phyloP scores from a whole-genome alignment of 2,113 vertebrate genomes.

The Puffinus mauretanicus region DNA sequence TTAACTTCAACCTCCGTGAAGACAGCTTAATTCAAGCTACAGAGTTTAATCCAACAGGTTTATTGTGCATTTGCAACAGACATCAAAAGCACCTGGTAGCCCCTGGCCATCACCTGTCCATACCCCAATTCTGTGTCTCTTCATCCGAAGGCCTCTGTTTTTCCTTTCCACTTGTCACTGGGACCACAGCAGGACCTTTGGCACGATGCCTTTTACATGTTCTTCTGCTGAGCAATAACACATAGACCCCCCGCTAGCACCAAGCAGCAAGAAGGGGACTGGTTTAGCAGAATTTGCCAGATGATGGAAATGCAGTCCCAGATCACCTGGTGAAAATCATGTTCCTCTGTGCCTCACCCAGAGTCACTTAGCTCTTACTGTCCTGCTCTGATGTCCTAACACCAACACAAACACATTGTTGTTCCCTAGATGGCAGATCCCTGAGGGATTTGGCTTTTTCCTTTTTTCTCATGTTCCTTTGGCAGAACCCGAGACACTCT shows the following conservation, averaged over 20 bases:
- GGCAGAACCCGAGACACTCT: not conserved
- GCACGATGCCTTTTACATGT: rapidly evolving
- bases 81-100: not conserved
- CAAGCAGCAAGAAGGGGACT: not conserved
- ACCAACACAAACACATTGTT: not conserved
- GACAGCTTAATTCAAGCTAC: not conserved
- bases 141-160: not conserved
- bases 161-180: not conserved
- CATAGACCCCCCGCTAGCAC: not conserved
- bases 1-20: not conserved
- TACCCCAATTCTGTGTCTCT: not conserved
- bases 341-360: not conserved
- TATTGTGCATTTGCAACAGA: not conserved
- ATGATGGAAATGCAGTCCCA: not conserved
- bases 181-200: not conserved
- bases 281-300: not conserved
- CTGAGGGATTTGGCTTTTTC: not conserved
- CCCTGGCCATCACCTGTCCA: not conserved
- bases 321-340: not conserved
- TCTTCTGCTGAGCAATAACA: not conserved
- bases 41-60: not conserved
- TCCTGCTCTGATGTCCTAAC: not conserved
- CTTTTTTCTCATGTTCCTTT: not conserved
- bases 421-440: too few species aligned
- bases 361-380: not conserved